A percentile compares a stretch with the other conserved stretches of the same genome.
These are phyloP conservation scores for Palloptera scutellata DNA, from an alignment of 2,888 invertebrate species.

Conservation along the genomic window DNA sequence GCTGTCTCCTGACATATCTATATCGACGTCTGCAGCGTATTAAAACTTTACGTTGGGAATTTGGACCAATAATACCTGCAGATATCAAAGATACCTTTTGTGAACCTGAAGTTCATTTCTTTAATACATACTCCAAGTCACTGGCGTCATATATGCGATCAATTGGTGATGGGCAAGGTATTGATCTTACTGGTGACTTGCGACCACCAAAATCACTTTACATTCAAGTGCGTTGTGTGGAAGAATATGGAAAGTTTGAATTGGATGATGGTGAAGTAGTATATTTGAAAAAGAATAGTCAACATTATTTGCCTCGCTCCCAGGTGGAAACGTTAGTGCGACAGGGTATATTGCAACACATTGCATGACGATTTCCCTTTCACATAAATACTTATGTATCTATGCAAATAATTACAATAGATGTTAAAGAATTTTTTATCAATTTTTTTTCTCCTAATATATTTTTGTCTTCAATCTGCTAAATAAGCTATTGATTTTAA, in stretches of 20 bases:
- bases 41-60: conserved; percentile 92
- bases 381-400: not conserved
- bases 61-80: conserved; percentile 88
- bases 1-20: conserved; percentile 86
- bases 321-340: conserved; percentile 91
- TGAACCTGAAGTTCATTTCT: conserved; percentile 86
- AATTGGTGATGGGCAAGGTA: conserved; percentile 81
- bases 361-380: conserved; percentile 58
- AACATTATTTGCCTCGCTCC: conserved; percentile 86
- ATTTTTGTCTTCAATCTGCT: not conserved
- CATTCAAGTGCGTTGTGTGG: conserved; percentile 88
- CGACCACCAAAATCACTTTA: conserved; percentile 92
- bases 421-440: not conserved
- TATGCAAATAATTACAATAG: not conserved
- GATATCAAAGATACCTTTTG: conserved; percentile 83
- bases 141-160: conserved; percentile 90
- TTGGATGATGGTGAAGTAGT: conserved; percentile 92
- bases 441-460: not conserved
- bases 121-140: conserved; percentile 85
- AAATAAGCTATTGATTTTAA: too few relatives aligned
- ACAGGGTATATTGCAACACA: conserved; percentile 87
- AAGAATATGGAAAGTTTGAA: conserved; percentile 93
- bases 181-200: conserved; percentile 87
- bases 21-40: conserved; percentile 83
- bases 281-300: conserved; percentile 86